Conservation (phyloP, 2,113 vertebrate genomes). For the Eira barbara region DNA sequence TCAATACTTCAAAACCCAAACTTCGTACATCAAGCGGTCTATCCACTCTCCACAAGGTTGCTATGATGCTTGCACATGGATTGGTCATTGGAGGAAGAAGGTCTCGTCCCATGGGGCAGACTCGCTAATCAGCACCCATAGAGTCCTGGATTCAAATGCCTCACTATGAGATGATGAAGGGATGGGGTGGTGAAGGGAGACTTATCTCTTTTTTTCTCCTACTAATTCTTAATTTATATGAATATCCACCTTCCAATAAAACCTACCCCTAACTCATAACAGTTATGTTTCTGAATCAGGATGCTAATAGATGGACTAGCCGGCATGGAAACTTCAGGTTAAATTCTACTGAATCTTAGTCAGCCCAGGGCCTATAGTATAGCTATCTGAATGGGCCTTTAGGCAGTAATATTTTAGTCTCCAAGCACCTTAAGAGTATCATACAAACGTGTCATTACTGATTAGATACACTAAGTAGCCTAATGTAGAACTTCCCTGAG, state of each 20-base stretch:
- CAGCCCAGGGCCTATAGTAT: background rate
- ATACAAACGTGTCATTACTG: background rate
- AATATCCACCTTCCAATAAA: background rate
- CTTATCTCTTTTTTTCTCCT: background rate
- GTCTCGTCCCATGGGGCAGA: background rate
- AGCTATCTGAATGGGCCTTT: background rate
- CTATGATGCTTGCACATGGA: background rate
- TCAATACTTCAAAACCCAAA: background rate
- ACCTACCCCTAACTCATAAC: background rate
- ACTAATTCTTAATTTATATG: background rate
- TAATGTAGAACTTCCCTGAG: background rate
- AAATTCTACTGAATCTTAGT: background rate
- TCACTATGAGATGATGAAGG: background rate
- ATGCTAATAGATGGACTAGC: background rate
- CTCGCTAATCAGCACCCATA: background rate
- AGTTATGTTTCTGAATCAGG: background rate
- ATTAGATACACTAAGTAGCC: background rate
- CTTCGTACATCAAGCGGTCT: background rate
- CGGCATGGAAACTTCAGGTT: background rate
- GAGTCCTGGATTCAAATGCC: background rate
- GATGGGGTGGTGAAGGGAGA: fast-evolving
- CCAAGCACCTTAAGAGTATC: background rate
- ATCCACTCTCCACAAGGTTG: background rate
- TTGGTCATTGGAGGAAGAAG: fast-evolving
- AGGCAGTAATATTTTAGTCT: background rate